Evolutionary conservation across 2,113 vertebrate genomes (phyloP).

Genomic region (Notarius quadriscutis): DNA sequence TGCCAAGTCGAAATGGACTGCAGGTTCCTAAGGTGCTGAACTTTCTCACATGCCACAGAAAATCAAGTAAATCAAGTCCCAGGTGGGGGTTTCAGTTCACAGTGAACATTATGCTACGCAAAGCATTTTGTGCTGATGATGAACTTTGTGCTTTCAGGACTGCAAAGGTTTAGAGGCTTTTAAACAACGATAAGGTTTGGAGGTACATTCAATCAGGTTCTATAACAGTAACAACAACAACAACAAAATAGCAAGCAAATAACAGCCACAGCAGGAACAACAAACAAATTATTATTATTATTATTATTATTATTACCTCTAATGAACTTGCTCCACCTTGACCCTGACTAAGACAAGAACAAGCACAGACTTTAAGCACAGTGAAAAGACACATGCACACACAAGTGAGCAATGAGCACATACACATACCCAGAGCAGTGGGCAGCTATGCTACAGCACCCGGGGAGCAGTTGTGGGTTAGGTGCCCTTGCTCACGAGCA

Average conservation of each 20-base stretch:
- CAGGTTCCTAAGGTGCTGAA: conserved; percentile 6
- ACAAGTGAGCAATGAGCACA: too few relatives aligned
- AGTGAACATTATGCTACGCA: not conserved
- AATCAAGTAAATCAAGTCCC: conserved; percentile 11
- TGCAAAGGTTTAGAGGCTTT: not conserved
- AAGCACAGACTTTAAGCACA: too few relatives aligned
- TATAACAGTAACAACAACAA: not conserved
- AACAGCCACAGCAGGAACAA: not conserved
- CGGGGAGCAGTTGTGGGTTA: too few relatives aligned
- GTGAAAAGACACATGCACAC: too few relatives aligned
- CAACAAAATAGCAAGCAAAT: not conserved
- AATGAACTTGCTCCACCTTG: not conserved
- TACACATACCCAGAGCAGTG: too few relatives aligned
- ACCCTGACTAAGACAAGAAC: not conserved
- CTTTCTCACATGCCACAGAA: not conserved
- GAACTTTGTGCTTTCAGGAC: not conserved
- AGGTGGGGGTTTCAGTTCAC: not conserved
- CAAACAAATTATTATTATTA: not conserved
- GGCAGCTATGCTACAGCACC: too few relatives aligned
- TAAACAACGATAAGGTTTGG: not conserved
- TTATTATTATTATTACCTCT: not conserved
- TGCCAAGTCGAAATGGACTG: not conserved
- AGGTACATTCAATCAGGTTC: not conserved
- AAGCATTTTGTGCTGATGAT: not conserved
- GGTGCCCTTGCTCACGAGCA: too few relatives aligned